These are phyloP conservation scores for Scomberomorus guttatus DNA, from an alignment of 2,797 vertebrate genomes.

Conservation along the genomic window DNA sequence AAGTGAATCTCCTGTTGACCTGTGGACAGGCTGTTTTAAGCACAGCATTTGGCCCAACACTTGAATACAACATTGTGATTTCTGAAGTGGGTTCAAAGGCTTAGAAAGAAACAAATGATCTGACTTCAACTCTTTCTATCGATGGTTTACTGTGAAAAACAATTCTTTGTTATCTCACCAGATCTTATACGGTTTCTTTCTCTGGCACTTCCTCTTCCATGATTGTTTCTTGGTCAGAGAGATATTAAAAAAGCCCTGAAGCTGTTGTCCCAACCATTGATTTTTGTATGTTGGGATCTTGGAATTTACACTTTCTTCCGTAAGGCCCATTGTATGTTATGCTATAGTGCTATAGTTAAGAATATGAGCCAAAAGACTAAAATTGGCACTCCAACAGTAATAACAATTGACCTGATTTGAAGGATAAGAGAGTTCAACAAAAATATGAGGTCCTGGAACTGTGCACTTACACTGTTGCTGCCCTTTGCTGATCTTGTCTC, in stretches of 20 bases:
- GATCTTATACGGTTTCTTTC: conserved; percentile 1
- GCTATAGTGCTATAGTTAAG: background rate
- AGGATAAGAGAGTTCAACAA: background rate
- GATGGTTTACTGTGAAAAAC: conserved; percentile 4
- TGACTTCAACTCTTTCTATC: conserved; percentile 19
- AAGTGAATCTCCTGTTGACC: conserved; percentile 36
- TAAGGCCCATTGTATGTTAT: background rate
- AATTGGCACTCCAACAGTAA: background rate
- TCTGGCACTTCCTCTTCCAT: background rate
- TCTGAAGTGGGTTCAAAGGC: conserved; percentile 48
- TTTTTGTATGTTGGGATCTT: conserved; percentile 31
- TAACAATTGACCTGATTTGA: conserved; percentile 32
- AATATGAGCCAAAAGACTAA: background rate
- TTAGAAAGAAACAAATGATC: conserved; percentile 30
- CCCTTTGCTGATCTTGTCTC: conserved; percentile 44
- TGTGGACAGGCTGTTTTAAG: conserved; percentile 10
- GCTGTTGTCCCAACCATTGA: conserved; percentile 39
- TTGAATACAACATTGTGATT: conserved; percentile 24
- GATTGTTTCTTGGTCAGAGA: conserved; percentile 34
- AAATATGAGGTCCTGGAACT: conserved; percentile 1
- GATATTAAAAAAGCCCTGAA: conserved; percentile 33
- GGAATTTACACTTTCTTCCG: background rate
- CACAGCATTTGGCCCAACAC: conserved; percentile 28
- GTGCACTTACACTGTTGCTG: conserved; percentile 23
- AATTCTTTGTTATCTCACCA: conserved; percentile 9